Evolutionary conservation across 2,888 invertebrate species (phyloP).

Genomic region (Copidosoma aretas): DNA sequence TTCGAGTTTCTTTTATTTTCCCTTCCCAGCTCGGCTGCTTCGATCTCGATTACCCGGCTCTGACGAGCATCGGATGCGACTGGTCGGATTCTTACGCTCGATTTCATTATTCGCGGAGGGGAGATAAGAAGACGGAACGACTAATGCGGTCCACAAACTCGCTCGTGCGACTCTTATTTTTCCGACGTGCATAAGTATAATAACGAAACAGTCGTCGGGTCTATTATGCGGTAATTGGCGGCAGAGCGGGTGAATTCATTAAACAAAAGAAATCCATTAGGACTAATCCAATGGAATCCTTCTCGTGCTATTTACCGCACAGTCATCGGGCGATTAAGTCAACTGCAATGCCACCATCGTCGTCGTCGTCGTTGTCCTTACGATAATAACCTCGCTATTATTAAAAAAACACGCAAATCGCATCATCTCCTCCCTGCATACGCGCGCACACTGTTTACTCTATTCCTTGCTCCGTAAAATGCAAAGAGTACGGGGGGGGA

Average conservation of each 20-base stretch:
- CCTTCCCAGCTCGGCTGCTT: background rate
- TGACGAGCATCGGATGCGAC: too few species aligned
- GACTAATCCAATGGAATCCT: background rate
- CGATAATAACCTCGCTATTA: too few species aligned
- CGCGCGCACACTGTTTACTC: background rate
- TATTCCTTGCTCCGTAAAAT: background rate
- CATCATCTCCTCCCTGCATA: background rate
- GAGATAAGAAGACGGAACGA: background rate
- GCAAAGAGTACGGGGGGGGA: background rate
- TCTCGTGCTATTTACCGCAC: background rate
- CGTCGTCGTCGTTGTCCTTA: too few species aligned
- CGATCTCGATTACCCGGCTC: slow-evolving; percentile 19
- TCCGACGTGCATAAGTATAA: background rate
- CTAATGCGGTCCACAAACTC: background rate
- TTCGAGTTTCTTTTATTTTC: background rate
- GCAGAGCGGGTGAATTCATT: too few species aligned
- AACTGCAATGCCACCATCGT: background rate
- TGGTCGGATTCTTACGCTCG: background rate
- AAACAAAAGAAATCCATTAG: background rate
- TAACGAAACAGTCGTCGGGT: too few species aligned
- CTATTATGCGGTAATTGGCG: too few species aligned
- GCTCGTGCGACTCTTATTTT: background rate
- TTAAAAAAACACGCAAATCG: background rate
- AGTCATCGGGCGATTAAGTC: background rate
- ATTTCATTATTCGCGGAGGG: background rate